Evolutionary conservation across 2,113 vertebrate species (phyloP).

Genomic region (Boulengeromyrus knoepffleri): DNA sequence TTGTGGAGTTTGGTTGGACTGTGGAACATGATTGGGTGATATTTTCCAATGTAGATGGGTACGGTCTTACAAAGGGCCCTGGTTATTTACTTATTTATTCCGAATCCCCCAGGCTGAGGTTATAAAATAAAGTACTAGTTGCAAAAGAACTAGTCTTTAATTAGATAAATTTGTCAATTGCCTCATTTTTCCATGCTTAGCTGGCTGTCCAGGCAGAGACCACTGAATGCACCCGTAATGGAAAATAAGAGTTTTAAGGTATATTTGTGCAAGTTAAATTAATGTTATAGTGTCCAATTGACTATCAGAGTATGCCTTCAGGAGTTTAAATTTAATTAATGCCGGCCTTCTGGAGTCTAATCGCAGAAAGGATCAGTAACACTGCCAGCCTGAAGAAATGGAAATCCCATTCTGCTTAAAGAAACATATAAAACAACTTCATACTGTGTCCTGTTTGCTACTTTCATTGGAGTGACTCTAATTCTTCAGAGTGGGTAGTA

Average conservation of each 20-base stretch:
- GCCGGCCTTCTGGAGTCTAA: neutral
- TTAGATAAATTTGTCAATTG: neutral
- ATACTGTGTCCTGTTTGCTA: neutral
- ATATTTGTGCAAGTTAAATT: neutral
- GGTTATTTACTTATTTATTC: neutral
- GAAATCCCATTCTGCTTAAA: neutral
- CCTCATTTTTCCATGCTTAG: neutral
- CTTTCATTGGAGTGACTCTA: neutral
- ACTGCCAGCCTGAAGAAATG: neutral
- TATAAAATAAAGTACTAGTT: neutral
- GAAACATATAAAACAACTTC: neutral
- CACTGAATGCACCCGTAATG: neutral
- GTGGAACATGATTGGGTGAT: neutral
- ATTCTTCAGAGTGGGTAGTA: neutral
- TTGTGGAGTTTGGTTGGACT: neutral
- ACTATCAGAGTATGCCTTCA: neutral
- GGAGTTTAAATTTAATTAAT: slow-evolving; percentile 6
- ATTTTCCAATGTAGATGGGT: neutral
- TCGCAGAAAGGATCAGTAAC: neutral
- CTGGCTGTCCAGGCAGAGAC: neutral
- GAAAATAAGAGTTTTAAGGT: neutral
- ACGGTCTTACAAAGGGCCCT: neutral
- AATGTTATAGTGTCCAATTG: neutral
- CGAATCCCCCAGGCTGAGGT: neutral
- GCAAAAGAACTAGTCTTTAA: neutral